Evolutionary conservation across 2,888 invertebrate species (phyloP).

Genomic region (Drosophila robusta): DNA sequence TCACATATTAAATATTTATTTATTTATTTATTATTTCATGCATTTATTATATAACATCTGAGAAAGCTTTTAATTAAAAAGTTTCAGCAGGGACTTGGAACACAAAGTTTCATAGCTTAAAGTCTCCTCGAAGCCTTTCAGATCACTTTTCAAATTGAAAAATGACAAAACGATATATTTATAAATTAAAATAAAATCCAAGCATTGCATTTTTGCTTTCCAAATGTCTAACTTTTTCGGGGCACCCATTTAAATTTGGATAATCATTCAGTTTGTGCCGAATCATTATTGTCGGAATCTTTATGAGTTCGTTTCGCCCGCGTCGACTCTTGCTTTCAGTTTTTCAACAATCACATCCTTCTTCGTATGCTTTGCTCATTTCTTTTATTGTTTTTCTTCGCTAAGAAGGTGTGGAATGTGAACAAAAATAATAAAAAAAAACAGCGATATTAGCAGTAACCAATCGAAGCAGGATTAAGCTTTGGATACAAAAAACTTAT

Average conservation of each 20-base stretch:
- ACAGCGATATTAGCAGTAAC: conserved; percentile 18
- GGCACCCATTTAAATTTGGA: conserved; percentile 52
- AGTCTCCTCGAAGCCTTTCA: too few species aligned
- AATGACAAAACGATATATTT: conserved; percentile 3
- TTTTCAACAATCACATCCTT: conserved; percentile 36
- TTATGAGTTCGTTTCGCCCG: conserved; percentile 54
- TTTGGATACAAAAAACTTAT: conserved; percentile 5
- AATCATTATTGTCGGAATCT: conserved; percentile 72
- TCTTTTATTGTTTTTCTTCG: conserved; percentile 19
- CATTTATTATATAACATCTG: too few species aligned
- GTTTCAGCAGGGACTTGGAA: not conserved
- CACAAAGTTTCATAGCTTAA: too few species aligned
- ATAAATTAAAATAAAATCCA: conserved; percentile 7
- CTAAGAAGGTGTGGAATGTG: conserved; percentile 16
- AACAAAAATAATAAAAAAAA: conserved; percentile 2
- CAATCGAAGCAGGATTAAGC: conserved; percentile 20
- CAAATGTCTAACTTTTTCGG: conserved; percentile 16
- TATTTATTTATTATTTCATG: too few species aligned
- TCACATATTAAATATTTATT: too few species aligned
- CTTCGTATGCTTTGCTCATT: conserved; percentile 6
- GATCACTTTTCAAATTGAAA: conserved; percentile 7
- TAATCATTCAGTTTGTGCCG: conserved; percentile 66
- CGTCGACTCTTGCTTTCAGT: conserved; percentile 52
- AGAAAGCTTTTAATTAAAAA: not conserved
- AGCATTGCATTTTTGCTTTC: conserved; percentile 7